Base-by-base conservation (phyloP, 2,888 invertebrate species). In the Dryococelus australis region DNA sequence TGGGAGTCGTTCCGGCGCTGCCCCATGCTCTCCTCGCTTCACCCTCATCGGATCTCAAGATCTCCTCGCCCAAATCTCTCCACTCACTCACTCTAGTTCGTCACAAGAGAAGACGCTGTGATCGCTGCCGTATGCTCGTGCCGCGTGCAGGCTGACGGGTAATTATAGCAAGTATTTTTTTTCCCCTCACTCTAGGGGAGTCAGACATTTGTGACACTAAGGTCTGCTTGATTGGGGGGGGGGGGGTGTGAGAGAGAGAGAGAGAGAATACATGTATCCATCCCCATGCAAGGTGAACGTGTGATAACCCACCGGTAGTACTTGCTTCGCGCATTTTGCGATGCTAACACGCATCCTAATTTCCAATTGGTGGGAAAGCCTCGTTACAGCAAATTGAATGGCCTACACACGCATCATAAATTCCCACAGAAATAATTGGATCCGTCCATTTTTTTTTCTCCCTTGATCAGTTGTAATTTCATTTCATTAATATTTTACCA, bases 401-500 rank as follows among this genome's bases (percentile, higher is more conserved):
- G 65, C 10, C 16, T 5, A 65, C 65, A 16, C 65, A 65, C 65
- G 24, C 65, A 65, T 65, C 65, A 24, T 65, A 65, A 65, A 65
- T 65, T 65, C 65, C 65, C 65, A 65, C 65, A 65, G 20, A 65
- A 65, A 65, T 65, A 65, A 65, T 65, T 65, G 65, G 65, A 65
- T 65, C 65, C 65, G 65, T 16, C 65, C 16, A 24, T 24, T 20
- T 65, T 65, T n/a, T 65, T 65, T 65, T 65, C 24, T 24, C 20
- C 65, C 5, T 6, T 6, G 65, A n/a, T n/a, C 24, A 47, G 47
- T 65, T 65, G 65, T 65, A 65, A 65, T 65, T 65, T 65, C 65
- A 65, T 65, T 65, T 65, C 65, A 65, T 65, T 65, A 65, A 65
- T 65, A 65, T 65, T 65, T 65, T 65, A 65, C 65, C 65, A 24